Conservation (phyloP, 2,113 vertebrate species). For the Sardina pilchardus region DNA sequence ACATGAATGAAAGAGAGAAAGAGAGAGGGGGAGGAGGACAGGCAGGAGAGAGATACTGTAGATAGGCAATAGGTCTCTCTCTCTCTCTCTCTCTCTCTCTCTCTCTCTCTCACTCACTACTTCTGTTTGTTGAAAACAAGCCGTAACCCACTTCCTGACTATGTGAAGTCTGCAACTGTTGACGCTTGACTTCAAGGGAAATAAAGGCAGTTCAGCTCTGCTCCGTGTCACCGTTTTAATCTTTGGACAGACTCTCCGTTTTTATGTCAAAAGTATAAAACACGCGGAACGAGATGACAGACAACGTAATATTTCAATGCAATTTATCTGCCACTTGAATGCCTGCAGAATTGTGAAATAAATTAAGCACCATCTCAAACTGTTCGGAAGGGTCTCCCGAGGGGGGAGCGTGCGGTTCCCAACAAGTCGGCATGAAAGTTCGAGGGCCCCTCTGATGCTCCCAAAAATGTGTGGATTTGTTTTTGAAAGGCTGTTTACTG, state of each 20-base stretch:
- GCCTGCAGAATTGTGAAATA: background rate
- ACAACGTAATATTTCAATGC: background rate
- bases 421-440: slow-evolving; percentile 45
- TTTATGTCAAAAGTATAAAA: background rate
- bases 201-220: background rate
- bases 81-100: too few relatives aligned
- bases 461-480: slow-evolving; percentile 59
- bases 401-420: slow-evolving; percentile 25
- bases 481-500: slow-evolving; percentile 72
- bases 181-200: background rate
- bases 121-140: background rate
- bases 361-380: background rate
- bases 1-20: background rate
- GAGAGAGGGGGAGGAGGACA: background rate
- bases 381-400: background rate
- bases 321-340: background rate
- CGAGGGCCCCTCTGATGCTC: slow-evolving; percentile 53
- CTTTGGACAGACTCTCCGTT: background rate
- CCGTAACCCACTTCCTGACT: background rate
- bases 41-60: background rate
- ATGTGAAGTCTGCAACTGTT: background rate
- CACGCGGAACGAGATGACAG: background rate
- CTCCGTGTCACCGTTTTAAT: background rate
- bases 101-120: background rate
- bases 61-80: background rate